A percentile compares a stretch with the other conserved stretches of the same genome.
Evolutionary conservation across 2,888 invertebrate species (phyloP).

Genomic region (Neoscelio sp.): DNA sequence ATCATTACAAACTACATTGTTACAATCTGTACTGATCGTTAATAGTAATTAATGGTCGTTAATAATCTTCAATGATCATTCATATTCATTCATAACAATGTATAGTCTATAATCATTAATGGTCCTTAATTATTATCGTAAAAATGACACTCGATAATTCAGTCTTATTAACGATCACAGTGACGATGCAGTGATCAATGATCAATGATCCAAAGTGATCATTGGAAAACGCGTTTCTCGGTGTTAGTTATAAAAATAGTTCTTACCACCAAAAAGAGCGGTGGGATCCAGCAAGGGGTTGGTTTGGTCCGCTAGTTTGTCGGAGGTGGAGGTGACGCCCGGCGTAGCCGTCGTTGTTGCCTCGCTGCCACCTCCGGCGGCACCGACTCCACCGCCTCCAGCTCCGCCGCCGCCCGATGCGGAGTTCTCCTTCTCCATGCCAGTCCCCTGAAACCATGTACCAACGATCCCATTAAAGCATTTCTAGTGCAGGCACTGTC

Average conservation of each 20-base stretch:
- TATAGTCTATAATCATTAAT: too few species aligned
- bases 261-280: conserved; percentile 88
- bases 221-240: too few species aligned
- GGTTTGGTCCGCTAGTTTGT: conserved; percentile 85
- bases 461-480: conserved; percentile 59
- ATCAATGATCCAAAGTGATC: too few species aligned
- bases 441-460: conserved; percentile 79
- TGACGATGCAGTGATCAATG: background rate
- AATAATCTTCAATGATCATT: too few species aligned
- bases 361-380: conserved; percentile 83
- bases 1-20: too few species aligned
- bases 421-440: conserved; percentile 92
- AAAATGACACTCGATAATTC: too few species aligned
- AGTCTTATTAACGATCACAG: too few species aligned
- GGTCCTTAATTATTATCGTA: too few species aligned
- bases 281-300: conserved; percentile 91
- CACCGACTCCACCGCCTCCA: conserved; percentile 85
- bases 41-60: too few species aligned
- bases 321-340: conserved; percentile 86
- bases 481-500: conserved; percentile 27
- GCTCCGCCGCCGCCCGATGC: conserved; percentile 85
- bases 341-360: conserved; percentile 83
- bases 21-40: too few species aligned
- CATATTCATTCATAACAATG: too few species aligned
- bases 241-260: too few species aligned